phyloP scores from a whole-genome alignment of 2,113 vertebrate species.

The Perccottus glenii region DNA sequence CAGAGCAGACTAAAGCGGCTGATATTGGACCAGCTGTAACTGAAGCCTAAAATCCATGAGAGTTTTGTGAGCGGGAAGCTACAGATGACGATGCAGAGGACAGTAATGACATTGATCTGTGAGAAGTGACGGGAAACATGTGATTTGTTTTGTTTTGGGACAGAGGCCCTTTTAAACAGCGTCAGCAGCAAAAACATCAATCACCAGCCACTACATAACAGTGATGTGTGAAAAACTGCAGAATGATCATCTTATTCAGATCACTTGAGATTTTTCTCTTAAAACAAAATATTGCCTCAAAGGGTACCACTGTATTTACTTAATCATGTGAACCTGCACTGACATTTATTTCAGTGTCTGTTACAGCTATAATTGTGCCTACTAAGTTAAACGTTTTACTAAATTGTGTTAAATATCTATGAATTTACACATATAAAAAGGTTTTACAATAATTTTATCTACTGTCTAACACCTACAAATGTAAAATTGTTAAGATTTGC shows the following conservation, averaged over 20 bases:
- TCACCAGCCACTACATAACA: background rate
- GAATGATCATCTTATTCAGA: background rate
- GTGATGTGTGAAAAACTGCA: background rate
- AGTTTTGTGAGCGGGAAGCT: background rate
- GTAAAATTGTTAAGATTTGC: too few species aligned
- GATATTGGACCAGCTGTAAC: conserved; percentile 15
- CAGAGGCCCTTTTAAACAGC: background rate
- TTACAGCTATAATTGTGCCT: too few species aligned
- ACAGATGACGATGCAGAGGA: background rate
- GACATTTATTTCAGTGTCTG: too few species aligned
- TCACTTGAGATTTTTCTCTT: background rate
- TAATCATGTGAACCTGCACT: too few species aligned
- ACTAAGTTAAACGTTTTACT: too few species aligned
- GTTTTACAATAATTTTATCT: too few species aligned
- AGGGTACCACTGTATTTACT: too few species aligned
- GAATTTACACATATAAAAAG: too few species aligned
- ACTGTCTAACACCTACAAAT: too few species aligned
- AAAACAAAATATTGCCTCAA: too few species aligned
- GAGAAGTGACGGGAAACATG: conserved; percentile 1
- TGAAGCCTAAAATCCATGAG: conserved; percentile 13
- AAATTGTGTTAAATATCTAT: too few species aligned
- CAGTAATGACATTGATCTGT: conserved; percentile 1
- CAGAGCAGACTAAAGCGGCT: conserved; percentile 7
- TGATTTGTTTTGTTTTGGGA: conserved; percentile 1
- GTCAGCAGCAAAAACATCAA: background rate